A percentile compares a stretch with the other conserved stretches of the same genome.
phyloP scores from a whole-genome alignment of 1,140 invertebrate genomes.

The Sesamia nonagrioides region DNA sequence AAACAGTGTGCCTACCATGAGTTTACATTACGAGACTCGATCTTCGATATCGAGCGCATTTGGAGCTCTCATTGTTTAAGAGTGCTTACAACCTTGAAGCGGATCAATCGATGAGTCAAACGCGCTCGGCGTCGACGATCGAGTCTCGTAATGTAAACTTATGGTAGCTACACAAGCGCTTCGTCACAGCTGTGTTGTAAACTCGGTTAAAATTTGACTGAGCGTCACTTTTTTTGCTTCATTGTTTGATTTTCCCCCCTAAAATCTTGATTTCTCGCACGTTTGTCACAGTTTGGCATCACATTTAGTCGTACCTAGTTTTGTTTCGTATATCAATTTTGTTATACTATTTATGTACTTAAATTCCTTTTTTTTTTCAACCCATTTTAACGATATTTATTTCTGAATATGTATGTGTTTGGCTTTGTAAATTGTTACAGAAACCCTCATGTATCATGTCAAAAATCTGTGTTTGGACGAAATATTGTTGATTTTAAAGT shows the following conservation, averaged over 20 bases:
- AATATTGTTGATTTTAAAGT: background rate
- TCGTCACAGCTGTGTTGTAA: constrained; percentile 23
- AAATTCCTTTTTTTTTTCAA: constrained; percentile 11
- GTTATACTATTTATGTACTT: constrained; percentile 19
- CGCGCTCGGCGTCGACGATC: too few species aligned
- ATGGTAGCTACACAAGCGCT: too few species aligned
- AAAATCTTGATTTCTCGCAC: constrained; percentile 17
- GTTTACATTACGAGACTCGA: too few species aligned
- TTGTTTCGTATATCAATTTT: background rate
- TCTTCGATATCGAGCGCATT: too few species aligned
- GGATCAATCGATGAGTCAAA: too few species aligned
- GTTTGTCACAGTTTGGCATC: constrained; percentile 23
- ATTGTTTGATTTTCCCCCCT: constrained; percentile 1
- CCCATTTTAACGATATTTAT: background rate
- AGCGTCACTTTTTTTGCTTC: background rate
- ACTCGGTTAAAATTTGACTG: constrained; percentile 27
- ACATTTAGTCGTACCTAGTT: constrained; percentile 24
- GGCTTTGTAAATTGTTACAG: background rate
- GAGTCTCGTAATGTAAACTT: too few species aligned
- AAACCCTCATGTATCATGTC: background rate
- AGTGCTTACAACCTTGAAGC: too few species aligned
- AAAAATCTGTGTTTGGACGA: background rate
- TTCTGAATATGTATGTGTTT: background rate
- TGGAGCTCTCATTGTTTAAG: too few species aligned
- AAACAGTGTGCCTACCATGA: too few species aligned